Conservation (phyloP, 2,113 vertebrate species). For the Leiothrix lutea region DNA sequence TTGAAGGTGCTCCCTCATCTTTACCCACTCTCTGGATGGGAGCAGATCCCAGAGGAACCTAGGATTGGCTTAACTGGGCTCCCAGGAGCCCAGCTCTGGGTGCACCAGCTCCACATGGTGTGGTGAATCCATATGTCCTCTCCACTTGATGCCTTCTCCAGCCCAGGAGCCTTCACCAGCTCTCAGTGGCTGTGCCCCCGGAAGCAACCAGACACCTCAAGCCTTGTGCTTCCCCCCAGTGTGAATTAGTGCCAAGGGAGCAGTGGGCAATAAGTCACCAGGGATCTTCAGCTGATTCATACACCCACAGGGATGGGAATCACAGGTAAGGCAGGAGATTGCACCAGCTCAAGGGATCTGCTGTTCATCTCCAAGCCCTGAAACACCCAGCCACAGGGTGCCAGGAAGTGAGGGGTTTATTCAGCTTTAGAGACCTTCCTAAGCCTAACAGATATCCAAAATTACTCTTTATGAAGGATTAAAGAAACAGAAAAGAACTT, state of each 20-base stretch:
- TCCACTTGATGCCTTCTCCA: neutral
- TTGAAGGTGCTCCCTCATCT: neutral
- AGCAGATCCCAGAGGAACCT: neutral
- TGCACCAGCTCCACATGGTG: accelerated
- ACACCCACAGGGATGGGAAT: accelerated
- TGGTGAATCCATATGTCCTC: neutral
- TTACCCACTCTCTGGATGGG: accelerated
- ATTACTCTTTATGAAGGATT: neutral
- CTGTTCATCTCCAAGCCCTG: neutral
- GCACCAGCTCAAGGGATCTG: neutral
- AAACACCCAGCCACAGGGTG: neutral
- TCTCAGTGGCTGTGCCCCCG: neutral
- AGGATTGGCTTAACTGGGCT: neutral
- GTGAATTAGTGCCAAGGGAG: neutral
- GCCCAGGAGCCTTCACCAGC: neutral
- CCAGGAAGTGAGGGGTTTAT: neutral
- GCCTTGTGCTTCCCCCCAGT: neutral
- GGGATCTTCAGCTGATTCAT: neutral
- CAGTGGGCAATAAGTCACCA: neutral
- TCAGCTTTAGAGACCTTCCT: neutral
- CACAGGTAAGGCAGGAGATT: accelerated
- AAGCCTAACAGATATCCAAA: neutral
- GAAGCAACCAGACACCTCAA: neutral
- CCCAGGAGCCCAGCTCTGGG: neutral
- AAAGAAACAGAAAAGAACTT: neutral